A percentile compares a stretch with the other conserved stretches of the same genome.
Conservation (phyloP, 2,113 vertebrate genomes). For the Onychorhynchus coronatus region DNA sequence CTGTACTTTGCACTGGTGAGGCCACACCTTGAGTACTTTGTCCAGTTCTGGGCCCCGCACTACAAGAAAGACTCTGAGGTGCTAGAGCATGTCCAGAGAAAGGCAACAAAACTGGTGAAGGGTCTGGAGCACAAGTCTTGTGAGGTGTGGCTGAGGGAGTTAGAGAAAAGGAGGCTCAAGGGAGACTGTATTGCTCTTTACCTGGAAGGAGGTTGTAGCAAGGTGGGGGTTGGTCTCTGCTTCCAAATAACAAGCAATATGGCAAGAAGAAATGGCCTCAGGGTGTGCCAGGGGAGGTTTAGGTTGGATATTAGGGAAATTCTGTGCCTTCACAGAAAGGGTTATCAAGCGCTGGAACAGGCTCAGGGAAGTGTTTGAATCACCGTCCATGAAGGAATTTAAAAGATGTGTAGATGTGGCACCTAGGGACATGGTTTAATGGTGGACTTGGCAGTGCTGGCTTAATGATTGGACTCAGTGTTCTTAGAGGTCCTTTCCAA, state of each 20-base stretch:
- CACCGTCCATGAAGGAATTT: not conserved
- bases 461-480: not conserved
- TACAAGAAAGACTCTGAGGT: not conserved
- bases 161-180: not conserved
- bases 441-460: not conserved
- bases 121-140: not conserved
- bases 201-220: not conserved
- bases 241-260: not conserved
- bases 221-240: not conserved
- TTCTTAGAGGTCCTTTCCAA: not conserved
- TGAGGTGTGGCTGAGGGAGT: not conserved
- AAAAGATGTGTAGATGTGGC: not conserved
- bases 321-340: not conserved
- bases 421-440: not conserved
- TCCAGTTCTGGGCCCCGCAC: not conserved
- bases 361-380: not conserved
- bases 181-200: too few species aligned
- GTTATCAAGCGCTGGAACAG: not conserved
- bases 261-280: not conserved
- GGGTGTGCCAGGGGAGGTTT: not conserved
- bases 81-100: not conserved
- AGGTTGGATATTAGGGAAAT: not conserved
- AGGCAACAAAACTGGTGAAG: rapidly evolving
- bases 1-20: not conserved
- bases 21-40: not conserved